These are phyloP conservation scores for Dromius quadrimaculatus DNA, from an alignment of 2,888 invertebrate genomes.

Conservation along the genomic window DNA sequence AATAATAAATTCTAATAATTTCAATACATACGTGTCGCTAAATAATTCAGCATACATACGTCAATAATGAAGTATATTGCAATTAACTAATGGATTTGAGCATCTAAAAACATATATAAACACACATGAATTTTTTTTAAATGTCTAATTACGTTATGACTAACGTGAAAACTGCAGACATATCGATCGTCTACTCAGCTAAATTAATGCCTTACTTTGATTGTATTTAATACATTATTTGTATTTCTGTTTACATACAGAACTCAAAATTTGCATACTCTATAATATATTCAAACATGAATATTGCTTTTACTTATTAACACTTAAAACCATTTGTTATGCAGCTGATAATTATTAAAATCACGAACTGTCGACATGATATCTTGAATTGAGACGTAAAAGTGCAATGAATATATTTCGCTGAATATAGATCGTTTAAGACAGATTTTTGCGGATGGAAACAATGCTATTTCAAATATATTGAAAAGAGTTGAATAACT, in stretches of 20 bases:
- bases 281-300: not conserved
- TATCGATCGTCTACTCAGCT: slow-evolving; percentile 1
- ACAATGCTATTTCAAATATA: not conserved
- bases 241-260: slow-evolving; percentile 8
- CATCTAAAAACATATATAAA: no score
- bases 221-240: slow-evolving; percentile 12
- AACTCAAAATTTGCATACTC: slow-evolving; percentile 11
- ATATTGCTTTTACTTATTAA: slow-evolving; percentile 5
- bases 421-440: no score
- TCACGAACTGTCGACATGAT: not conserved
- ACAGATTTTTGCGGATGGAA: no score
- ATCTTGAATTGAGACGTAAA: not conserved
- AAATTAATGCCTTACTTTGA: slow-evolving; percentile 7
- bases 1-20: no score
- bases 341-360: not conserved
- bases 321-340: slow-evolving; percentile 7
- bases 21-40: no score
- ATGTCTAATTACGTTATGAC: not conserved
- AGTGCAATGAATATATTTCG: not conserved
- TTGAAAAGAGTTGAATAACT: no score
- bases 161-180: not conserved
- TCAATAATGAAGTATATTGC: no score
- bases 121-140: not conserved
- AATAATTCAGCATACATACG: no score
- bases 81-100: no score